These are phyloP conservation scores for Blennius ocellaris DNA, from an alignment of 2,113 vertebrate species.

Conservation along the genomic window DNA sequence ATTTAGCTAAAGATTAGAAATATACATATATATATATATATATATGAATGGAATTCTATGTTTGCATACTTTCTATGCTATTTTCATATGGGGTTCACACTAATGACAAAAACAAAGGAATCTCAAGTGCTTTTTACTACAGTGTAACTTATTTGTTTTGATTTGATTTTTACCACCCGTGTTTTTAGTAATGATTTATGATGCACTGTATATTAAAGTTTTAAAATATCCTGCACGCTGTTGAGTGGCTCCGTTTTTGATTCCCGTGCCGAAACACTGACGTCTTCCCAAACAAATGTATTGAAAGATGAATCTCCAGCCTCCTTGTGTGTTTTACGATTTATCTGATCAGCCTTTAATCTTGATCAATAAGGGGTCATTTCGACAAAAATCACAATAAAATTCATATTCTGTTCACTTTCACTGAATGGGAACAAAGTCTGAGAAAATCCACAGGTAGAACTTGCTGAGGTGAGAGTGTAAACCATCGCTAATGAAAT, in stretches of 20 bases:
- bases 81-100: conserved; percentile 86
- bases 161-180: conserved; percentile 82
- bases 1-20: conserved; percentile 79
- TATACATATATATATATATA: conserved; percentile 65
- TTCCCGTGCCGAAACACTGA: no score
- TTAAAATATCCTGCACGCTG: conserved; percentile 58
- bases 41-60: conserved; percentile 75
- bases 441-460: no score
- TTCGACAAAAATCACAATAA: no score
- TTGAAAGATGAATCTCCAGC: no score
- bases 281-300: neutral
- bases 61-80: conserved; percentile 86
- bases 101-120: conserved; percentile 76
- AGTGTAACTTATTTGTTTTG: conserved; percentile 85
- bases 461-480: no score
- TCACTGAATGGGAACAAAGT: no score
- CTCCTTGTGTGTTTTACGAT: no score
- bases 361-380: no score
- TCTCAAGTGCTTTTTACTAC: conserved; percentile 85
- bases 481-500: no score
- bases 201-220: conserved; percentile 83
- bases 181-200: conserved; percentile 80
- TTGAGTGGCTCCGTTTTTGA: neutral
- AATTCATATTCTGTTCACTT: no score
- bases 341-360: no score